Conservation (phyloP, 2,888 invertebrate species). For the Cryptophagus acutangulus region DNA sequence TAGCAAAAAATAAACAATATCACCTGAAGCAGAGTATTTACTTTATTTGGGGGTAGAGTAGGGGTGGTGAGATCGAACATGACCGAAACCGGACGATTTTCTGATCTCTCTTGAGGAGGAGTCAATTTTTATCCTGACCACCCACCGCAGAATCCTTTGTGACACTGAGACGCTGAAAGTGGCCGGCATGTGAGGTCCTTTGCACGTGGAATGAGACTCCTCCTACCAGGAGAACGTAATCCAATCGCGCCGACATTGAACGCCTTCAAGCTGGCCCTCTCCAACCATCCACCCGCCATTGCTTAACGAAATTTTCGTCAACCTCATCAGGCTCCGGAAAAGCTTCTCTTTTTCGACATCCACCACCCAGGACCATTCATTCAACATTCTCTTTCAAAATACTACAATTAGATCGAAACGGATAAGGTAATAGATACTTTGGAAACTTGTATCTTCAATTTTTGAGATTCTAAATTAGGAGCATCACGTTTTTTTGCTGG, state of each 20-base stretch:
- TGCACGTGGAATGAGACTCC: conserved; percentile 40
- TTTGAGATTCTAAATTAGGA: no score
- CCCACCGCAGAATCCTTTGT: conserved; percentile 44
- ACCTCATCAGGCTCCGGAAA: no score
- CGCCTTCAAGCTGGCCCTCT: conserved; percentile 34
- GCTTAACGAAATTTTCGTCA: conserved; percentile 38
- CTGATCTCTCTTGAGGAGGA: conserved; percentile 39
- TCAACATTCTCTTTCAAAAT: no score
- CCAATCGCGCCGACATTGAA: conserved; percentile 34
- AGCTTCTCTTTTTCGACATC: no score
- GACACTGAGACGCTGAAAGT: conserved; percentile 36
- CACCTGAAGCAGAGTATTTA: conserved; percentile 42
- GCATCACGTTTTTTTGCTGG: no score
- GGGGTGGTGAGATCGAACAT: conserved; percentile 39
- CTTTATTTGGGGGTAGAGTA: conserved; percentile 42
- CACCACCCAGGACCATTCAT: no score
- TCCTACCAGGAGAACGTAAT: conserved; percentile 22
- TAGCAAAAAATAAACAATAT: conserved; percentile 49
- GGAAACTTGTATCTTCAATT: no score
- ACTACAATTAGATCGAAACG: no score
- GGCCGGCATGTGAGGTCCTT: conserved; percentile 44
- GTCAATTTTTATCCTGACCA: conserved; percentile 38
- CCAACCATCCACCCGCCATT: conserved; percentile 40
- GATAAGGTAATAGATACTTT: no score
- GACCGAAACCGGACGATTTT: conserved; percentile 38